These are phyloP conservation scores for Botrylloides violaceus DNA, from an alignment of 23 tunicate species.

Conservation along the genomic window DNA sequence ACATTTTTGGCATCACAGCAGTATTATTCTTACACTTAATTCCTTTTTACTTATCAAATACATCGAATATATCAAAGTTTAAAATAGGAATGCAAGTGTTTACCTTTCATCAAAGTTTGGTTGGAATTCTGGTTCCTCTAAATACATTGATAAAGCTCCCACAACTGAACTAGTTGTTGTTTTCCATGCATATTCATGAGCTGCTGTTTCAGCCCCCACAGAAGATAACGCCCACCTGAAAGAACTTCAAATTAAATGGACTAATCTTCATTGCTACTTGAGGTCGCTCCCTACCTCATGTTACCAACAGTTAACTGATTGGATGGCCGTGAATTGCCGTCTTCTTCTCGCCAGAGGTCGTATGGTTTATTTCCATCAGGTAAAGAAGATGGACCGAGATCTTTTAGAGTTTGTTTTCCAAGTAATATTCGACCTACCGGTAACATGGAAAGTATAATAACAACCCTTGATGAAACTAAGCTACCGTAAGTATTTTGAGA, in stretches of 20 bases:
- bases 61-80: no score
- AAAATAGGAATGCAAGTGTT: no score
- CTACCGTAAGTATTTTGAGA: no score
- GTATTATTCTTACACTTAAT: no score
- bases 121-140: not conserved
- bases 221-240: not conserved
- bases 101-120: not conserved
- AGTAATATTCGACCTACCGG: not conserved
- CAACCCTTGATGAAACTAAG: no score
- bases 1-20: no score
- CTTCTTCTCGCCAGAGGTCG: not conserved
- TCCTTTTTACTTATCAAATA: no score
- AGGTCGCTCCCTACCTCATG: not conserved
- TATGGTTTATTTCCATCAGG: not conserved
- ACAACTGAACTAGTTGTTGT: not conserved
- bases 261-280: no score
- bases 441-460: not conserved
- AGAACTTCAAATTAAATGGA: no score
- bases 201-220: not conserved
- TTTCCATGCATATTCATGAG: not conserved
- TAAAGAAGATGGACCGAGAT: not conserved
- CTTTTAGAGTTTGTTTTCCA: not conserved
- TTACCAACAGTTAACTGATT: not conserved
- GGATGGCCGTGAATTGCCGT: not conserved
- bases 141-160: not conserved